Percentiles rank a stretch among this genome's conserved stretches.
Conservation (phyloP, 2,113 vertebrate genomes). For the Syngnathoides biaculeatus region DNA sequence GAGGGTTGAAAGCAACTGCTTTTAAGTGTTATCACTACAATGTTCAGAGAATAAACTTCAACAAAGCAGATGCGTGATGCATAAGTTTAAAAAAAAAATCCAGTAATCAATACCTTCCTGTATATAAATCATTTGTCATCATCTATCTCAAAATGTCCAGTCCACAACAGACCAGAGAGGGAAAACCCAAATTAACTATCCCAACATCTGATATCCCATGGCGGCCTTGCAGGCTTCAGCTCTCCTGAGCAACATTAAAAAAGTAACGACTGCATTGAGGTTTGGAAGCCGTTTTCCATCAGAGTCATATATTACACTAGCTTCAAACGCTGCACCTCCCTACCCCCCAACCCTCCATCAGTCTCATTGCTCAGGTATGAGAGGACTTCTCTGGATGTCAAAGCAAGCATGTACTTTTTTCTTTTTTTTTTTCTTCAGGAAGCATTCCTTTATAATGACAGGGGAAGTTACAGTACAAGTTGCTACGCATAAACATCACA, state of each 20-base stretch:
- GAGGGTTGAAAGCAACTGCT: too few relatives aligned
- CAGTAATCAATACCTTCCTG: not conserved
- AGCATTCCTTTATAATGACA: slow-evolving; percentile 64
- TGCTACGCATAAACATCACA: slow-evolving; percentile 27
- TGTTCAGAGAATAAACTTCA: too few relatives aligned
- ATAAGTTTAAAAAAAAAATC: too few relatives aligned
- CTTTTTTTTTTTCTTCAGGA: slow-evolving; percentile 19
- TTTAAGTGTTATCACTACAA: too few relatives aligned
- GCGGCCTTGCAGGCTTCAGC: not conserved
- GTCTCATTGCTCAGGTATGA: slow-evolving; percentile 27
- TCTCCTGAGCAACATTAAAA: not conserved
- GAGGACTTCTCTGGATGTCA: slow-evolving; percentile 9
- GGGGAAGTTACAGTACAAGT: slow-evolving; percentile 35
- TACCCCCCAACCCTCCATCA: slow-evolving; percentile 18
- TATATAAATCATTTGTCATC: not conserved
- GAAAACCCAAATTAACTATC: not conserved
- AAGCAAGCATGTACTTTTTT: slow-evolving; percentile 9
- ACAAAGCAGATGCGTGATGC: too few relatives aligned
- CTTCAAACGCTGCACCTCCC: not conserved
- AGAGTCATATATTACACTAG: slow-evolving; percentile 27
- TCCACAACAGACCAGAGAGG: not conserved
- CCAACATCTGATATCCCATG: slow-evolving; percentile 27
- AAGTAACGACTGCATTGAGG: not conserved
- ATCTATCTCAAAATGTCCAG: not conserved
- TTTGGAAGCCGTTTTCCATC: slow-evolving; percentile 18